Evolutionary conservation across 2,113 vertebrate genomes (phyloP), one percentile per base, ranked within the genome.

Genomic region (Saccopteryx bilineata): DNA sequence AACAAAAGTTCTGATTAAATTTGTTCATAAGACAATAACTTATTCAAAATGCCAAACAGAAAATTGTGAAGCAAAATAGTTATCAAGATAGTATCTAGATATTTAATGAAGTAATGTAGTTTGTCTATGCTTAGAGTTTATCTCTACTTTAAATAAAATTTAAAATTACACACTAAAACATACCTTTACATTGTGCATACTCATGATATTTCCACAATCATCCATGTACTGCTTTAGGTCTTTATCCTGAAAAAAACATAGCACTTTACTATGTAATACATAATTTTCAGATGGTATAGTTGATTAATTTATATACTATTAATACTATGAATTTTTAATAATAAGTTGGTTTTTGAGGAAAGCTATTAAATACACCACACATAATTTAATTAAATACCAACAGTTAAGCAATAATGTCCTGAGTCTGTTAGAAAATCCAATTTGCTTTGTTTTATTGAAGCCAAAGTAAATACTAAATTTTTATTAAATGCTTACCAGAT

Each of bases 201-300:
- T 99, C 99, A 99, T 99, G 96, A 99, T 99, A 98, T 99, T 99
- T 58, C 99, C 99, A 98, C 99, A 99, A 98, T 99, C 99, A 56
- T 99, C 99, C 99, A 99, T 99, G 97, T 99, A 99, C 98, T 99
- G 99, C 98, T 99, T 99, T 97, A 99, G 98, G 97, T 99, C 99
- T 97, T 99, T 99, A 96, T 99, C 99, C 99, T 99, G 68, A 87
- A 97, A 98, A 98, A 98, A 82, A 13, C n/a, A 80, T 9, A 95
- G 74, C 31, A 95, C 11, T 71, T 94, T 33, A 96, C 14, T 76
- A 87, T 1, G 7, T 31, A 39, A 94, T 24, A 54, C 12, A 82
- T 1, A 52, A 14, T 75, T 90, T 46, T 93, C 78, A 78, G 33
- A 81, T 74, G 75, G 26, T 23, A 71, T 50, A 18, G 61, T 24